These are phyloP conservation scores for Labroides dimidiatus DNA, from an alignment of 2,797 vertebrate genomes.

Conservation along the genomic window DNA sequence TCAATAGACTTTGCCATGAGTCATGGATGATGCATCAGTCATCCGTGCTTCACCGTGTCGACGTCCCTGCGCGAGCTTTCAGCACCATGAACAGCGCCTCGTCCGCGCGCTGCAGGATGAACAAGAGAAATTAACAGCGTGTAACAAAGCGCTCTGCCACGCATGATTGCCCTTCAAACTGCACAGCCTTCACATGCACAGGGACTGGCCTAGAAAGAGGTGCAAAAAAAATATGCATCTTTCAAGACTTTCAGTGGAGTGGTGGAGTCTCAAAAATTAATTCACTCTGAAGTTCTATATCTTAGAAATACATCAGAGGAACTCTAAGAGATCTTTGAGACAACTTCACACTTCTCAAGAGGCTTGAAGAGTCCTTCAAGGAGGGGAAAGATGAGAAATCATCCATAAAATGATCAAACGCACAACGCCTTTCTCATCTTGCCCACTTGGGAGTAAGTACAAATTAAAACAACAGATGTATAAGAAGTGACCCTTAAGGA, in stretches of 20 bases:
- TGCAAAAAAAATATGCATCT: not conserved
- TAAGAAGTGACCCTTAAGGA: not conserved
- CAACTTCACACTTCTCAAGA: not conserved
- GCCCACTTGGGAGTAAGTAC: not conserved
- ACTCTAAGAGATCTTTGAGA: slow-evolving; percentile 16
- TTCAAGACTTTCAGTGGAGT: slow-evolving; percentile 4
- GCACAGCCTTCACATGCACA: not conserved
- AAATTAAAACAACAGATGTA: not conserved
- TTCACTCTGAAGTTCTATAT: not conserved
- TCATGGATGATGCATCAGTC: slow-evolving; percentile 23
- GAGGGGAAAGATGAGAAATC: not conserved
- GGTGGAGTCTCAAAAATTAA: slow-evolving; percentile 15
- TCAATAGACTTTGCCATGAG: slow-evolving; percentile 7
- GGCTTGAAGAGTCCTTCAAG: slow-evolving; percentile 5
- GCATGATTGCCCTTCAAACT: slow-evolving; percentile 21
- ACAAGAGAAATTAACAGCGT: slow-evolving; percentile 17
- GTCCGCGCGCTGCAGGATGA: slow-evolving; percentile 2
- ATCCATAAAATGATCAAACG: not conserved
- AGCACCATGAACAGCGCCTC: slow-evolving; percentile 67
- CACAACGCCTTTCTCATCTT: not conserved
- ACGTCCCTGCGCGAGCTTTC: slow-evolving; percentile 38
- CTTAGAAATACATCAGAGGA: slow-evolving; percentile 32
- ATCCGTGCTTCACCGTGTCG: not conserved
- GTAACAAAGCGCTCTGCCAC: slow-evolving; percentile 14
- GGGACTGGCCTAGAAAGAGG: not conserved